Conservation (phyloP, 2,797 vertebrate species). For the Neomorphus geoffroyi region DNA sequence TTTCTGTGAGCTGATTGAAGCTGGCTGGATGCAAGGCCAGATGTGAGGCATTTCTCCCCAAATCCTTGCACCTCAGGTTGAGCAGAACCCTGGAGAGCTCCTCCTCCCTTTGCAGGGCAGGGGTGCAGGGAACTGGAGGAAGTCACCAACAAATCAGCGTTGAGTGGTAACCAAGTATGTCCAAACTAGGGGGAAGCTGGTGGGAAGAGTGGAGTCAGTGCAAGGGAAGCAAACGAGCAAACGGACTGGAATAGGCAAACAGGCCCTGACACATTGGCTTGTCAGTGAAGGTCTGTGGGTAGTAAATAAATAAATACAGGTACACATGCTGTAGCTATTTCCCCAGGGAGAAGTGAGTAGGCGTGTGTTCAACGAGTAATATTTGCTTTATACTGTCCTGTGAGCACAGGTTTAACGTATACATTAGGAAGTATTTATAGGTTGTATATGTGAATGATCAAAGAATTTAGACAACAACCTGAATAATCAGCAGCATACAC, state of each 20-base stretch:
- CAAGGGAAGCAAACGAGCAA: background rate
- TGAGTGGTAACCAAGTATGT: background rate
- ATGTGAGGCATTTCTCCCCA: background rate
- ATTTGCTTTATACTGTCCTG: background rate
- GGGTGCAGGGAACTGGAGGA: background rate
- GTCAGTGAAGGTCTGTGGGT: background rate
- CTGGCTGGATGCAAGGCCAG: background rate
- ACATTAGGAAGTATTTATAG: background rate
- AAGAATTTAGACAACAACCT: background rate
- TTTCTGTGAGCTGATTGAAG: background rate
- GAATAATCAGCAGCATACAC: background rate
- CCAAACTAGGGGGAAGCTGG: background rate
- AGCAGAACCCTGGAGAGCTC: slow-evolving; percentile 71
- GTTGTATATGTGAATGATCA: background rate
- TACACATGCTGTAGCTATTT: background rate
- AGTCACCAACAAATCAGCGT: slow-evolving; percentile 5
- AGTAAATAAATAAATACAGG: background rate
- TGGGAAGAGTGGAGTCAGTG: background rate
- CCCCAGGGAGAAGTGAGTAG: background rate
- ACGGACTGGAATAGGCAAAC: background rate
- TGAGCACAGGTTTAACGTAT: background rate
- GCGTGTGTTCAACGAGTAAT: background rate
- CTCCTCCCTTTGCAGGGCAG: background rate
- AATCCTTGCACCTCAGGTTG: background rate
- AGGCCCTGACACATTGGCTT: background rate